A percentile compares a stretch with the other conserved stretches of the same genome.
phyloP scores from a whole-genome alignment of 53 echinoderm and acorn worm species.

The Temnopleurus reevesii region DNA sequence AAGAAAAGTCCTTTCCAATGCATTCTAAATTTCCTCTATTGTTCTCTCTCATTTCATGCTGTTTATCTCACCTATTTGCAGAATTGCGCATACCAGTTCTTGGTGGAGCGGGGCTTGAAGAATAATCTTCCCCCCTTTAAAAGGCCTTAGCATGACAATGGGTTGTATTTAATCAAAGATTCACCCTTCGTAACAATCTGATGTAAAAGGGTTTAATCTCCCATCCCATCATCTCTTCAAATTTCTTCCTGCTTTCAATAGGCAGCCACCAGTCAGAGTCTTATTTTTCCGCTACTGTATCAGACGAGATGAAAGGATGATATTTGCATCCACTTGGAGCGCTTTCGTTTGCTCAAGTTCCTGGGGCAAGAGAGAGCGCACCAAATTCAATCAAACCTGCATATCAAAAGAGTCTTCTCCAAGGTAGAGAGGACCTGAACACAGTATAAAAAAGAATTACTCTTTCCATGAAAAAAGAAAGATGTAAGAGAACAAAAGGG shows the following conservation, averaged over 20 bases:
- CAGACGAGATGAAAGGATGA: constrained; percentile 23
- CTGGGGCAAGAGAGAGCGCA: not conserved
- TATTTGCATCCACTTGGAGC: constrained; percentile 41
- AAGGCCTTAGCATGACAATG: constrained; percentile 37
- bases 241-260: constrained; percentile 46
- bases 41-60: not conserved
- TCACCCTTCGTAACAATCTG: constrained; percentile 23
- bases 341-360: constrained; percentile 44
- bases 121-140: constrained; percentile 34
- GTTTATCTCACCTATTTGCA: constrained; percentile 28
- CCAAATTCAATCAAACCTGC: not conserved
- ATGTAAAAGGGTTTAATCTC: constrained; percentile 54
- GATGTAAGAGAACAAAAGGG: constrained; percentile 27
- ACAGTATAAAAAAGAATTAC: constrained; percentile 37
- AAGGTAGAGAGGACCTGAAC: not conserved
- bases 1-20: constrained; percentile 8
- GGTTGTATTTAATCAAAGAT: constrained; percentile 57
- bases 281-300: constrained; percentile 50
- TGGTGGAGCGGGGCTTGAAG: not conserved
- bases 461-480: not conserved
- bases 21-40: constrained; percentile 40
- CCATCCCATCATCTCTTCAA: constrained; percentile 32
- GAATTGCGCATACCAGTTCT: constrained; percentile 24
- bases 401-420: constrained; percentile 38
- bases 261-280: constrained; percentile 22